Base-by-base conservation (phyloP, 2,113 vertebrate genomes). In the Carassius carassius region DNA sequence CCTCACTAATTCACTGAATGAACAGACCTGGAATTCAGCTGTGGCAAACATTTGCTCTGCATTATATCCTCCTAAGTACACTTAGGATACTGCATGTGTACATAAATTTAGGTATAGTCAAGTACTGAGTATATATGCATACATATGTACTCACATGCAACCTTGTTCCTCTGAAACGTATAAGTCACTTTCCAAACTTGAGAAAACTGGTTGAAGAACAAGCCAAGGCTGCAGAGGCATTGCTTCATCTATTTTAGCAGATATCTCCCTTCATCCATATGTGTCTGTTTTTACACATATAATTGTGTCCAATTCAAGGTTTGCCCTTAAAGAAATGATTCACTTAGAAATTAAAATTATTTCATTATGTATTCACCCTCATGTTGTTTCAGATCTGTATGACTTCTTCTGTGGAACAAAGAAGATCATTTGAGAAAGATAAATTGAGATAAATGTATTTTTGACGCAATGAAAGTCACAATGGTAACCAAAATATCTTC, bases 31-130 rank as follows among this genome's bases (percentile, higher is more conserved):
- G 41, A 21, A 75, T 25, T 49, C 69, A 72, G 83, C 60, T 56
- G 72, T 70, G 79, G 73, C 35, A 65, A 76, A 75, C 83, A 60
- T 78, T 44, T 87, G 16, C 21, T 41, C 70, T 73, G 11, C 49
- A 54, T 44, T 84, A 29, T 78, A 72, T 49, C 25, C 35, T 58
- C 56, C 37, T 73, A 65, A 44, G 79, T n/a, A 19, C 58, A 25
- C 1, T 44, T 67, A n/a, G n/a, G n/a, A n/a, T n/a, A n/a, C n/a
- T 51, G 25, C 63, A 35, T 69, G 3, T 35, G 44, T 17, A 32
- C 78, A 35, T 69, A 47, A 60, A n/a, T 78, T 41, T 54, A 60
- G 54, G 44, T n/a, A 67, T 19, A 54, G 51, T 54, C 14, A 17
- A 65, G 79, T 51, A 6, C 62, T 81, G 78, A 44, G 56, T 29